phyloP scores from a whole-genome alignment of 1,140 invertebrate genomes.

The Laupala kohalensis region DNA sequence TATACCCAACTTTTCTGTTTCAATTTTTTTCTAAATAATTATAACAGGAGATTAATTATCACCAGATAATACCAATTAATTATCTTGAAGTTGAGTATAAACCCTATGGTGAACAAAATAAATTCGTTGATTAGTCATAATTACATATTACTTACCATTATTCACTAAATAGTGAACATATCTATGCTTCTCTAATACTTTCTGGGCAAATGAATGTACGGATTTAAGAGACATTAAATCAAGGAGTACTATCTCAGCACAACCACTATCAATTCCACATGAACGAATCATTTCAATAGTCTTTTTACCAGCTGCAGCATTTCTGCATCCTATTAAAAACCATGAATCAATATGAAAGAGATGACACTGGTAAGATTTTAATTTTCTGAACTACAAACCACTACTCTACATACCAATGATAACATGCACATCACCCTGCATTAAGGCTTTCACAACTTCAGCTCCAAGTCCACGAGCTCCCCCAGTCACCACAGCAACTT shows the following conservation, averaged over 20 bases:
- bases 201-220: slow-evolving; percentile 55
- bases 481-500: slow-evolving; percentile 75
- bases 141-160: slow-evolving; percentile 44
- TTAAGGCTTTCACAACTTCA: slow-evolving; percentile 62
- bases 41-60: too few relatives aligned
- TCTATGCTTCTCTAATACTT: slow-evolving; percentile 44
- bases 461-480: slow-evolving; percentile 75
- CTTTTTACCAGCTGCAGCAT: slow-evolving; percentile 40
- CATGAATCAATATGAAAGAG: too few relatives aligned
- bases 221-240: slow-evolving; percentile 53
- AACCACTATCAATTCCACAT: slow-evolving; percentile 33
- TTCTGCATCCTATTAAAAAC: slow-evolving; percentile 49
- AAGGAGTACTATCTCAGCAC: slow-evolving; percentile 36
- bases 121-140: neutral
- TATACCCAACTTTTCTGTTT: slow-evolving; percentile 3
- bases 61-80: too few relatives aligned
- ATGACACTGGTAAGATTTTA: slow-evolving; percentile 7
- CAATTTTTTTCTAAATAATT: too few relatives aligned
- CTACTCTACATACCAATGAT: slow-evolving; percentile 54
- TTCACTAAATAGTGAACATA: slow-evolving; percentile 65
- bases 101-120: too few relatives aligned
- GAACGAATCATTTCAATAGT: slow-evolving; percentile 36
- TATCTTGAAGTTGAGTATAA: slow-evolving; percentile 3
- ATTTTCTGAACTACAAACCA: neutral
- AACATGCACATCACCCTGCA: slow-evolving; percentile 68